Conservation (phyloP, 2,113 vertebrate genomes). For the Octodon degus region DNA sequence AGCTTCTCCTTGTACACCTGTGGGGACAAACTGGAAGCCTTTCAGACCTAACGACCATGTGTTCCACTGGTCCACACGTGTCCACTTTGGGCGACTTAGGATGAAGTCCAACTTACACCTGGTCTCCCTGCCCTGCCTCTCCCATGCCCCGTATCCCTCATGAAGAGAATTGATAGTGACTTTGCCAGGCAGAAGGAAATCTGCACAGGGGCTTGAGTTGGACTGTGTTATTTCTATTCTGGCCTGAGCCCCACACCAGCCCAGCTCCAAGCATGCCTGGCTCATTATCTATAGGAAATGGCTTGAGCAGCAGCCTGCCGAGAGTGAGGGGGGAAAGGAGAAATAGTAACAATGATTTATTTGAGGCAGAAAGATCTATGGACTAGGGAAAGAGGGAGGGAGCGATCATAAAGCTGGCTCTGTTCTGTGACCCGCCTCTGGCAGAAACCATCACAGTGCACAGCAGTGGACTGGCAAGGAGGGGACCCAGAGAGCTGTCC, state of each 20-base stretch:
- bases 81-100: neutral
- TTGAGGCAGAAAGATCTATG: slow-evolving; percentile 39
- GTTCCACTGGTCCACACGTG: fast-evolving
- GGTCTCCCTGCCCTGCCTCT: neutral
- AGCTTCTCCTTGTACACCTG: neutral
- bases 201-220: neutral
- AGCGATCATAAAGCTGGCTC: slow-evolving; percentile 14
- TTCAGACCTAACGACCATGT: slow-evolving; percentile 12
- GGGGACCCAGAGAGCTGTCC: neutral
- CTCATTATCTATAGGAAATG: slow-evolving; percentile 83
- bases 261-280: neutral
- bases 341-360: slow-evolving; percentile 82
- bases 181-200: neutral
- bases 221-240: neutral
- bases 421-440: neutral
- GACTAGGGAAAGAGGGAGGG: neutral
- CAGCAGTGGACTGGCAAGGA: neutral
- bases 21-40: neutral
- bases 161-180: neutral
- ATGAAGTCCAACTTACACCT: neutral
- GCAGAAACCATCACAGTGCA: neutral
- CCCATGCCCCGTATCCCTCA: neutral
- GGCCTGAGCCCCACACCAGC: neutral
- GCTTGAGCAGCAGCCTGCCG: slow-evolving; percentile 76
- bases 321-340: slow-evolving; percentile 75